Conservation (phyloP, 2,888 invertebrate genomes). For the Carpatolechia fugitivella region DNA sequence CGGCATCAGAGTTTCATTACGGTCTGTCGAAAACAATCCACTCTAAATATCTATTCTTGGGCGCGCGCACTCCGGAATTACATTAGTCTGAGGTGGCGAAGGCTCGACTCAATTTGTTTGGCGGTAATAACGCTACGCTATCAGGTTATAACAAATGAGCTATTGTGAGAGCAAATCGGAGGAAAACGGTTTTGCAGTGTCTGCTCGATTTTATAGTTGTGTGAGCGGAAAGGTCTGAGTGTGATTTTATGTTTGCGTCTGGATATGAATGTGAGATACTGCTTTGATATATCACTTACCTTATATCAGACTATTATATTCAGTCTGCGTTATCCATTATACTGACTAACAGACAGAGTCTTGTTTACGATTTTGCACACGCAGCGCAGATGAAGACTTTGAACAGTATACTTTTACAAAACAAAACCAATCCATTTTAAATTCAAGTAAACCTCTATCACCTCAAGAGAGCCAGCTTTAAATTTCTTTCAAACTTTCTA, state of each 20-base stretch:
- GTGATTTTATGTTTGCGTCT: constrained; percentile 31
- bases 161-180: constrained; percentile 73
- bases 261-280: constrained; percentile 26
- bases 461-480: constrained; percentile 19
- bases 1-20: constrained; percentile 79
- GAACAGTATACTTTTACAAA: not conserved
- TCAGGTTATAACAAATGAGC: constrained; percentile 78
- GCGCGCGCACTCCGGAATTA: constrained; percentile 75
- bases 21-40: constrained; percentile 80
- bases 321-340: not conserved
- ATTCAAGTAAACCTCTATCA: constrained; percentile 17
- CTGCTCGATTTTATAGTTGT: constrained; percentile 61
- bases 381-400: not conserved
- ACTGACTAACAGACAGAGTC: not conserved
- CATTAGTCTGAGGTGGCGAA: constrained; percentile 80
- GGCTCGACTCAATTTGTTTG: constrained; percentile 79
- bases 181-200: constrained; percentile 69
- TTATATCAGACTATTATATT: constrained; percentile 1
- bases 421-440: not conserved
- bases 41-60: constrained; percentile 80
- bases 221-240: constrained; percentile 28
- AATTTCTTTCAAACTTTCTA: constrained; percentile 25
- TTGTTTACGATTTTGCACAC: not conserved
- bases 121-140: constrained; percentile 75
- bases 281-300: constrained; percentile 8